Conservation (phyloP, 2,113 vertebrate genomes). For the Myrmecobius fasciatus region DNA sequence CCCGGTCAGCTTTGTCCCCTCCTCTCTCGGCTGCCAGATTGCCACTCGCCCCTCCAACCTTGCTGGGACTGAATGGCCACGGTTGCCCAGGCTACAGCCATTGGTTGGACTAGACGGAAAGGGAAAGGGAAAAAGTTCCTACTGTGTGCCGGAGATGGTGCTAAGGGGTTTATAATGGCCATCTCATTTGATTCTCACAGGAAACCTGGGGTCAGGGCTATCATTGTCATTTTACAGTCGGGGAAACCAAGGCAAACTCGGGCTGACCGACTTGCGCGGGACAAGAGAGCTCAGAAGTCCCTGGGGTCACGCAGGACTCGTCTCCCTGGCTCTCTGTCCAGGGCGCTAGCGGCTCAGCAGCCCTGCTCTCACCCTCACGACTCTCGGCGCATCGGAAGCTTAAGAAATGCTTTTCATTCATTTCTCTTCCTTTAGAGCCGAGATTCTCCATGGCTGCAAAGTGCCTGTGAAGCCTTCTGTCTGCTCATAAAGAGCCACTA, state of each 20-base stretch:
- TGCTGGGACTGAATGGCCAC: no score
- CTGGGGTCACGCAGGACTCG: neutral
- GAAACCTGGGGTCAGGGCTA: no score
- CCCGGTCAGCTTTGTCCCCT: no score
- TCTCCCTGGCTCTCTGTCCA: neutral
- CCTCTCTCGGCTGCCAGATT: neutral
- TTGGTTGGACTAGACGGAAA: neutral
- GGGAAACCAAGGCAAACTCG: neutral
- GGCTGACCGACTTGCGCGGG: no score
- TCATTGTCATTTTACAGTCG: neutral
- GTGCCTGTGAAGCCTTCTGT: neutral
- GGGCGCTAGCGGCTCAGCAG: no score
- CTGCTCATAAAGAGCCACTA: neutral
- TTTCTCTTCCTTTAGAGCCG: neutral
- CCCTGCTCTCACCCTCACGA: no score
- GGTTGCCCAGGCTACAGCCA: neutral
- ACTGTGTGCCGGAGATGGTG: neutral
- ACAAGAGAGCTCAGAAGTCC: fast-evolving
- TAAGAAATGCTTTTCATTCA: neutral
- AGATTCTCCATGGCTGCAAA: neutral
- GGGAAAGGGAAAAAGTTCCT: no score
- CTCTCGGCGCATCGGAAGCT: no score
- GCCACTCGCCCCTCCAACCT: no score
- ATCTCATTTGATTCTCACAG: neutral
- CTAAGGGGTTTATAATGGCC: neutral